Evolutionary conservation across 1,140 invertebrate species (phyloP), one percentile per base, ranked within the genome.

Genomic region (Ectropis grisescens): DNA sequence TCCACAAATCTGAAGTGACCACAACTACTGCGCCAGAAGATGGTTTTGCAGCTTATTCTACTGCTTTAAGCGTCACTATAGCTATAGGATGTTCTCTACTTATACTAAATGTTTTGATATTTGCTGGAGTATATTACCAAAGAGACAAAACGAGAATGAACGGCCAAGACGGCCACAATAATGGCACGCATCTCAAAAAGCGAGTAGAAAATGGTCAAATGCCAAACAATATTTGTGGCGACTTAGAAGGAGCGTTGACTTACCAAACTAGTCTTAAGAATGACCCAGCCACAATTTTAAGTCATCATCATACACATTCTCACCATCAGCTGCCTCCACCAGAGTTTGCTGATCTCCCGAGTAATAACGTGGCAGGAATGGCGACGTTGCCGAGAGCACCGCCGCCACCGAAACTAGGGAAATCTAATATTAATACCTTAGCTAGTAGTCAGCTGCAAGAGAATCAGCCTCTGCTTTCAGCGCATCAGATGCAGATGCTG

Each of bases 51-150:
- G 91, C 91, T 1, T 95, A 95, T 58, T 93, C 91, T 0, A 95
- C 94, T 0, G 93, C 93, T 1, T 71, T 97, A 4, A 93, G 92
- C 61, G 91, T 97, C 0, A 97, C 94, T 1, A 94, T 98, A 47
- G 94, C 94, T n/a, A 95, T 98, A 35, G 96, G 96, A 1, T 95
- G 94, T 52, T 94, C 92, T 2, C 72, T 97, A 12, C 84, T 97
- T 9, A 92, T 97, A 42, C 80, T 97, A 4, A 97, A 97, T 62
- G 91, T 97, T 0, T 82, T 98, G 7, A 94, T 98, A 50, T 97
- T 97, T 60, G 94, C 94, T 16, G 95, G 94, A 1, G 93, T 97
- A 0, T 97, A 96, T 56, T 97, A 97, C 68, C 94, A 97, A 60
- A 84, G 94, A 8, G 94, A 97, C 58, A 94, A 95, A 62, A 89